Evolutionary conservation across 2,797 vertebrate species (phyloP).

Genomic region (Lepidocolaptes lacrymiger): DNA sequence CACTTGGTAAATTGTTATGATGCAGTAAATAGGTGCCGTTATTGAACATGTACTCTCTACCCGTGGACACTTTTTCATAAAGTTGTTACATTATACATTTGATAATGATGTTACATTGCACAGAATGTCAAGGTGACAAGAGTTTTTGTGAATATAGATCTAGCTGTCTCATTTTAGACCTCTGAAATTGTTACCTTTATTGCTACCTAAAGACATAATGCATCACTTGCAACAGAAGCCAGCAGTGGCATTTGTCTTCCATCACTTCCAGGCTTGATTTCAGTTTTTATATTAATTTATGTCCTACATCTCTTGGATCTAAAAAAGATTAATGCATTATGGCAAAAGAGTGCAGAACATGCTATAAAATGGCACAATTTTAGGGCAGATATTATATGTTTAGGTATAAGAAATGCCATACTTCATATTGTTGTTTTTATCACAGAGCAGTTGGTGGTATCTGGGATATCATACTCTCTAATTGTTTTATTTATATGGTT

Average conservation of each 20-base stretch:
- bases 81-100: not conserved
- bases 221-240: constrained; percentile 30
- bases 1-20: not conserved
- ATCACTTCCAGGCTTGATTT: constrained; percentile 4
- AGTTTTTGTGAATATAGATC: constrained; percentile 46
- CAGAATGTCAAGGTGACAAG: constrained; percentile 23
- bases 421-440: not conserved
- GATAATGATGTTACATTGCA: not conserved
- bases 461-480: not conserved
- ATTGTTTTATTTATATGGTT: constrained; percentile 6
- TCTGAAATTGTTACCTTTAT: constrained; percentile 63
- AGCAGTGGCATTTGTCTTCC: constrained; percentile 1
- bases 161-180: constrained; percentile 40
- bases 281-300: constrained; percentile 33
- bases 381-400: not conserved
- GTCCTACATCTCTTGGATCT: not conserved
- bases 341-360: not conserved
- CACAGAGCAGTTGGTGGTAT: not conserved
- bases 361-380: not conserved
- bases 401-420: not conserved
- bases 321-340: not conserved
- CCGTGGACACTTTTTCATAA: not conserved
- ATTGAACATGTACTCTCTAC: not conserved
- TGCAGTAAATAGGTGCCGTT: not conserved
- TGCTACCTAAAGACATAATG: constrained; percentile 61